Conservation (phyloP, 2,113 vertebrate species). For the Cottus gobio region DNA sequence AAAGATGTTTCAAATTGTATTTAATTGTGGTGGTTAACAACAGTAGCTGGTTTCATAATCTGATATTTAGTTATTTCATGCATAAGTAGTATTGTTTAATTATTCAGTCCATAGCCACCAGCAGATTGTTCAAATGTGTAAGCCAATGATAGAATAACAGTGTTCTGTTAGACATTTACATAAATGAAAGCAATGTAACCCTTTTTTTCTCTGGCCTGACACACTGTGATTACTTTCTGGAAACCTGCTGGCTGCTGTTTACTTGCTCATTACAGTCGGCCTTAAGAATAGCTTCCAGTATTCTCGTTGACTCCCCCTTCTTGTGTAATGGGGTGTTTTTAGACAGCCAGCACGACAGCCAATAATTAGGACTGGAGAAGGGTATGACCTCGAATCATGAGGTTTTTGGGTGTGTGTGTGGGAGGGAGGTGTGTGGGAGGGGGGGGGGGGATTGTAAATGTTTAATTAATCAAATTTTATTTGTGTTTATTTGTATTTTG, state of each 20-base stretch:
- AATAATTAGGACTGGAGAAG: conserved; percentile 26
- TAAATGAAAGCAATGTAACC: conserved; percentile 5
- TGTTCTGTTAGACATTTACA: neutral
- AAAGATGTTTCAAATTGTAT: too few species aligned
- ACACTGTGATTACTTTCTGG: conserved; percentile 42
- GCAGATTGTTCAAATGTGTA: neutral
- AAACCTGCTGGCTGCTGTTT: conserved; percentile 29
- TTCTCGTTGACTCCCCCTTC: conserved; percentile 9
- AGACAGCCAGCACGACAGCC: neutral
- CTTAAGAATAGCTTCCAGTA: conserved; percentile 25
- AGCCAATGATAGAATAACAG: neutral
- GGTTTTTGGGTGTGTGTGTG: too few species aligned
- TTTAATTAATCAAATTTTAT: too few species aligned
- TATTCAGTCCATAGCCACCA: neutral
- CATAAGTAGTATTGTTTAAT: too few species aligned
- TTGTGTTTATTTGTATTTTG: too few species aligned
- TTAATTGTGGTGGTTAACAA: too few species aligned
- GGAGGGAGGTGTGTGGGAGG: neutral
- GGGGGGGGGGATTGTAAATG: neutral
- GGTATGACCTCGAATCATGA: neutral
- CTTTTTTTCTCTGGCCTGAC: conserved; percentile 5
- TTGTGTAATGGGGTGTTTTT: conserved; percentile 8
- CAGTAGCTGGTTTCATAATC: too few species aligned
- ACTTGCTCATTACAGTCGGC: conserved; percentile 26
- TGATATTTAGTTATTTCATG: too few species aligned